These are phyloP conservation scores for Anoplolepis gracilipes DNA, from an alignment of 1,140 invertebrate species.

Conservation along the genomic window DNA sequence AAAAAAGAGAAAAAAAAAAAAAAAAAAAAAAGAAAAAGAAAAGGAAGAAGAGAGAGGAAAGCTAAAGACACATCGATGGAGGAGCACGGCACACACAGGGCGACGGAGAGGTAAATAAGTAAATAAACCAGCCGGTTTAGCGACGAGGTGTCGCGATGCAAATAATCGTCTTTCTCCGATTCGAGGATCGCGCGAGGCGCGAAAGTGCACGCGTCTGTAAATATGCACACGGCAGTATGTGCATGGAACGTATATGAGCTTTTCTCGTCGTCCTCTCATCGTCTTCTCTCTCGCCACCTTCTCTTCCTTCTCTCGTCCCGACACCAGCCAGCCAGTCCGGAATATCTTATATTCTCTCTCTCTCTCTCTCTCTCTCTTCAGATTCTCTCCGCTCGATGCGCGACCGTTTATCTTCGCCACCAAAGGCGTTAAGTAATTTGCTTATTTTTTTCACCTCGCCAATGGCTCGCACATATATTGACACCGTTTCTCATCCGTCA, in stretches of 20 bases:
- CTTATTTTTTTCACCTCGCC: conserved; percentile 70
- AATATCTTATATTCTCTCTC: conserved; percentile 55
- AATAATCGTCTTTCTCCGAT: conserved; percentile 77
- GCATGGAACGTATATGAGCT: conserved; percentile 70
- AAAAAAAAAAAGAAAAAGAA: not conserved
- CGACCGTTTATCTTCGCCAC: conserved; percentile 57
- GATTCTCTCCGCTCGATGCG: conserved; percentile 47
- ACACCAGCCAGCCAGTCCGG: conserved; percentile 39
- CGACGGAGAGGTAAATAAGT: conserved; percentile 81
- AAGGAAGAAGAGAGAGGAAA: not conserved
- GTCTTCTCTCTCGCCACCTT: conserved; percentile 50
- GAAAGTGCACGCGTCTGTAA: conserved; percentile 80
- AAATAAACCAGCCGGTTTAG: conserved; percentile 80
- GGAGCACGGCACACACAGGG: conserved; percentile 65
- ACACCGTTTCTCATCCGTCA: conserved; percentile 56
- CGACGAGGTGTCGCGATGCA: conserved; percentile 81
- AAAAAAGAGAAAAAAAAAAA: not conserved
- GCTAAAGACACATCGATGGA: conserved; percentile 11
- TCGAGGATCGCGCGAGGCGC: conserved; percentile 75
- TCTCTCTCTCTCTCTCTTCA: conserved; percentile 47
- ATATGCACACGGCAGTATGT: conserved; percentile 76
- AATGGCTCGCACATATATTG: conserved; percentile 64
- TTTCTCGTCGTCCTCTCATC: conserved; percentile 67
- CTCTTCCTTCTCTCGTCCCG: conserved; percentile 30
- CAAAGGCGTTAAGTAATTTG: conserved; percentile 75